These are phyloP conservation scores for Scolopax rusticola DNA, from an alignment of 2,797 vertebrate species.

Conservation along the genomic window DNA sequence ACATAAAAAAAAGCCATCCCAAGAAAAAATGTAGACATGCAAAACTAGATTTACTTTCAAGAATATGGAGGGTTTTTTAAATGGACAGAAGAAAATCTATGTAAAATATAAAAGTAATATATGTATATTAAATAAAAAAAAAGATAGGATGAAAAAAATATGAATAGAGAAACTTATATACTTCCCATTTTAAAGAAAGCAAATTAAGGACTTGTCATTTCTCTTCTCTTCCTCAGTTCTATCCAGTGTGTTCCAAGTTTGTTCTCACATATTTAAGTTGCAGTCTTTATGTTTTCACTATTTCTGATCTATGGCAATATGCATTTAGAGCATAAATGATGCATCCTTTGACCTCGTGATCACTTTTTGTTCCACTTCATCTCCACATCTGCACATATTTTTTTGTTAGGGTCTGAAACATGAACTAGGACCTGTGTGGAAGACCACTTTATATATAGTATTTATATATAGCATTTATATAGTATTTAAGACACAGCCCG, in stretches of 20 bases:
- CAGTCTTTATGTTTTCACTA: not conserved
- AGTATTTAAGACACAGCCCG: not conserved
- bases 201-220: not conserved
- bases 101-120: not conserved
- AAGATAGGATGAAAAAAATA: not conserved
- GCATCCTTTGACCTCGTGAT: not conserved
- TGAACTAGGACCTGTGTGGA: accelerated
- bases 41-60: not conserved
- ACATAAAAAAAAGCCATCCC: not conserved
- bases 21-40: not conserved
- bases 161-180: not conserved
- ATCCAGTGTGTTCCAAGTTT: not conserved
- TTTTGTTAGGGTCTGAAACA: not conserved
- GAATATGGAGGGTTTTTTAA: accelerated
- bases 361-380: not conserved
- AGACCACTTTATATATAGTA: not conserved
- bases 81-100: not conserved
- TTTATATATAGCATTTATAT: accelerated
- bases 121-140: not conserved
- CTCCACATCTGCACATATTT: accelerated
- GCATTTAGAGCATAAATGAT: not conserved
- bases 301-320: not conserved
- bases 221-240: not conserved
- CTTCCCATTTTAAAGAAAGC: not conserved
- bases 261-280: not conserved